Percentiles rank a stretch among this genome's conserved stretches.
Conservation (phyloP, 2,888 invertebrate genomes). For the Heliconius cydno region DNA sequence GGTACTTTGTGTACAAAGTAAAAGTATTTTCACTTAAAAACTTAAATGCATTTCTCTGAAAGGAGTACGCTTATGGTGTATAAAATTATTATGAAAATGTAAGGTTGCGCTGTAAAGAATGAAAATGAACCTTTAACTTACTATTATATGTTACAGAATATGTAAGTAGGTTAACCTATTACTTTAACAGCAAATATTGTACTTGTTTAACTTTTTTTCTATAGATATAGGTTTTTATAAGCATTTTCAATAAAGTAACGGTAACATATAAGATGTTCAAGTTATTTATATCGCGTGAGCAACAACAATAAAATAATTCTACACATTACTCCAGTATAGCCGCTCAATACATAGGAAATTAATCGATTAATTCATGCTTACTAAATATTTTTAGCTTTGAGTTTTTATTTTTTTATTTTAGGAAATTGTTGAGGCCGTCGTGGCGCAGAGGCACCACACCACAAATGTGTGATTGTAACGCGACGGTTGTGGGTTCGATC, state of each 20-base stretch:
- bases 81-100: conserved; percentile 21
- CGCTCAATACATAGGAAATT: not conserved
- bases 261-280: not conserved
- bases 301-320: conserved; percentile 1
- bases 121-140: conserved; percentile 8
- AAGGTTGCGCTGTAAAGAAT: not conserved
- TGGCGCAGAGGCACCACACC: too few relatives aligned
- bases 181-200: not conserved
- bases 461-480: too few relatives aligned
- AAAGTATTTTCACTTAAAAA: conserved; percentile 57
- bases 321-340: not conserved
- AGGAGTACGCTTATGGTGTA: conserved; percentile 17
- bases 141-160: not conserved
- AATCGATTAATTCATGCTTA: not conserved
- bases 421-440: too few relatives aligned
- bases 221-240: not conserved
- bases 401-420: too few relatives aligned
- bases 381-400: too few relatives aligned
- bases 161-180: not conserved
- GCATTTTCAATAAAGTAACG: not conserved
- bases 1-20: conserved; percentile 59
- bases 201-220: not conserved
- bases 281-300: not conserved
- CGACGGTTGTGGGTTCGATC: too few relatives aligned
- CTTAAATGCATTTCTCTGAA: conserved; percentile 48